Conservation (phyloP, 2,113 vertebrate species). For the Megaptera novaeangliae region DNA sequence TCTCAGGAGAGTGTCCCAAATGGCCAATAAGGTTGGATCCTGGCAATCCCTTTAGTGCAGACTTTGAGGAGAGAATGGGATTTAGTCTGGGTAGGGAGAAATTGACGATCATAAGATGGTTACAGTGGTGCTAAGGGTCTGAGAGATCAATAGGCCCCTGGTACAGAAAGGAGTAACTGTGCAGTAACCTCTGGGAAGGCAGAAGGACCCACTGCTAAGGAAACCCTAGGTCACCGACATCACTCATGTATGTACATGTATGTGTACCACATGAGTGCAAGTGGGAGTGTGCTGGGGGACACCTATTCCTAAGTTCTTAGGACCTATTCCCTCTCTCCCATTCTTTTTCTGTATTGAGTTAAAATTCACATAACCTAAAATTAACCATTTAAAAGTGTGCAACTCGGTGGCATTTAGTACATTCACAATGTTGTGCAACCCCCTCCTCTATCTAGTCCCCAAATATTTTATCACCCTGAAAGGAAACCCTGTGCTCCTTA, state of each 20-base stretch:
- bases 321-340: background rate
- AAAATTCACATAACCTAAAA: background rate
- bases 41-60: background rate
- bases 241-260: rapidly evolving
- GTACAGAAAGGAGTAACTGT: background rate
- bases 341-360: background rate
- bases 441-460: background rate
- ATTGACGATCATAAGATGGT: background rate
- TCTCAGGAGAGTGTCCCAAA: background rate
- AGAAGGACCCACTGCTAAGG: background rate
- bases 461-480: background rate
- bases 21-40: background rate
- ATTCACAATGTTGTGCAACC: background rate
- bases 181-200: background rate
- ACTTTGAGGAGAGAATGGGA: background rate
- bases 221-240: rapidly evolving
- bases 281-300: background rate
- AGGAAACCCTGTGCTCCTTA: background rate
- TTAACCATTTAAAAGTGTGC: background rate
- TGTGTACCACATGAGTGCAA: rapidly evolving
- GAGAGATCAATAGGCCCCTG: background rate
- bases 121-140: background rate
- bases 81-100: background rate
- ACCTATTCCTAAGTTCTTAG: background rate
- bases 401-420: background rate